Evolutionary conservation across 2,888 invertebrate species (phyloP), one percentile per base, ranked within the genome.

Genomic region (Pandemis heparana): DNA sequence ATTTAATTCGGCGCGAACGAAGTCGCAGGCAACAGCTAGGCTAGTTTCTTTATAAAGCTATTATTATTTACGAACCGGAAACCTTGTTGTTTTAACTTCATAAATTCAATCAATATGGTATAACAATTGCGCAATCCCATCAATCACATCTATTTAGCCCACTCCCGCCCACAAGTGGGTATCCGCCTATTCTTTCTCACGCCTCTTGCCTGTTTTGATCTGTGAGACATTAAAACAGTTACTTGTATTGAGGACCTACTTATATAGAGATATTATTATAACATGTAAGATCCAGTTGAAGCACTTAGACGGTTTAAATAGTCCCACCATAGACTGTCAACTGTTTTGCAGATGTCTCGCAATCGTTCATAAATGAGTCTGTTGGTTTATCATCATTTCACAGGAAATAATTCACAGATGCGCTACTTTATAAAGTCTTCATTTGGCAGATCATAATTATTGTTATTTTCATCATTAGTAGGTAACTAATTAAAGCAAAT

Each of bases 161-260:
- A 69, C 63, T n/a, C 16, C 68, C 73, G 68, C 73, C 73, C 63
- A 73, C 73, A 48, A 68, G 63, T 69, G 39, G 48, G 59, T 72
- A 71, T 38, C 63, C 73, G 73, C 68, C 73, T 73, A 51, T 68
- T 64, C 46, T 69, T 64, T 73, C 68, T 73, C 73, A 73, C 73
- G 73, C 68, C 73, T 73, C 73, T 64, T 68, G 63, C 68, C 62
- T 73, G 68, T 69, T 48, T 39, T 63, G 46, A 69, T 73, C 46
- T 73, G 63, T 73, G 64, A 68, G 68, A 59, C 39, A 73, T 73
- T 48, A 51, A 73, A 73, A 73, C 63, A 69, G 72, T 72, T 72
- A 72, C 68, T 56, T 59, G 63, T 16, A 32, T 10, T 12, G n/a
- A 48, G 10, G n/a, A n/a, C n/a, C n/a, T n/a, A n/a, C n/a, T n/a